Evolutionary conservation across 2,113 vertebrate genomes (phyloP), one percentile per base, ranked within the genome.

Genomic region (Anolis carolinensis): DNA sequence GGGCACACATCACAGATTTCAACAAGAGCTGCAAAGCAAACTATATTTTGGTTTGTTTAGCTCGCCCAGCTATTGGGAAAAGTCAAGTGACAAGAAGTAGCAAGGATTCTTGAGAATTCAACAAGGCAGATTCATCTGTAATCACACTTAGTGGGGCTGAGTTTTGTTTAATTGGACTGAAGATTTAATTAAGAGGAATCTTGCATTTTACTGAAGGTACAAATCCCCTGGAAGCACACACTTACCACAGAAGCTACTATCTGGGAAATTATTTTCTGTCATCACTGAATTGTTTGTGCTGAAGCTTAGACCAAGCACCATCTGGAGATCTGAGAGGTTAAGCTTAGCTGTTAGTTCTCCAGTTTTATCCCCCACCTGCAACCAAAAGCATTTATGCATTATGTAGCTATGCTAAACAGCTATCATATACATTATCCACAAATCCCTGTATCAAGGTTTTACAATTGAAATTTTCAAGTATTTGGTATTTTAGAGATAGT

Each of bases 321-420:
- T 98, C 86, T 99, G 98, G 55, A 99, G 98, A 89, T 99, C 98
- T 20, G 98, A 98, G 74, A 99, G 98, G 20, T 98, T 99, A 93
- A 99, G 97, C 65, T 98, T 97, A 21, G 98, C 98, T 2, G 98
- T 99, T 79, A 99, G 96, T 90, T 99, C 98, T n/a, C 98, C 98
- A 50, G 96, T 98, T 83, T 97, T 96, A 82, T 99, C 98, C 89
- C 98, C 98, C 50, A 97, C 95, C 97, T 97, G 88, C 84, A 94
- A 92, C 7, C 92, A 95, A 81, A 89, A 76, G 52, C 3, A 77
- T 81, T 72, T 59, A 16, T 59, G 39, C 8, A 30, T 68, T 68
- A 10, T 68, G 5, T 65, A 65, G 65, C 30, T 68, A 55, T 1
- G 27, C 25, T 72, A 48, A 71, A 14, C 25, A 36, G 11, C 6